Evolutionary conservation across 2,113 vertebrate species (phyloP), one percentile per base, ranked within the genome.

Genomic region (Agapornis roseicollis): DNA sequence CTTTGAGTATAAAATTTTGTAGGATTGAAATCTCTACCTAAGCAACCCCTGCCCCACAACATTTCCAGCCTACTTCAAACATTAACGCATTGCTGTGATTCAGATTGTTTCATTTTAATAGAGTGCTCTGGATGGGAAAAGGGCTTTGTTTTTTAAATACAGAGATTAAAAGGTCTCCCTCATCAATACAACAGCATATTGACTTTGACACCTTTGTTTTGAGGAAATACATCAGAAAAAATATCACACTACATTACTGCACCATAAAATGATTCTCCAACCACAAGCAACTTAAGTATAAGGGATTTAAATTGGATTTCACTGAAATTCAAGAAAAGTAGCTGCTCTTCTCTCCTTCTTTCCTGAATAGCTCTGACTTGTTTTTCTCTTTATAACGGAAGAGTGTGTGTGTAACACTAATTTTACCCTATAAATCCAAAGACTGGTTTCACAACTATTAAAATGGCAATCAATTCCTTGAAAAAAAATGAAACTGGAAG

Each of bases 161-260:
- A 3, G 15, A 49, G 25, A 53, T 11, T 6, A 9, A 60, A 70
- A 44, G 24, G 19, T 55, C 69, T 85, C 56, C 50, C 8, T 27
- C 35, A 15, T 27, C 66, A 28, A 23, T 19, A 58, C 0, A 4
- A 47, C 49, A 35, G 14, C 19, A 7, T 11, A 28, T 11, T 2
- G 4, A 50, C 76, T n/a, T 28, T 4, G 29, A 25, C 24, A 52
- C 53, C 52, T 50, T 68, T 46, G 64, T 44, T 78, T 18, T 24
- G 68, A 88, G 60, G 37, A 77, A 77, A 65, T 9, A 33, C 41
- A 22, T 3, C 42, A 80, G 37, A 76, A 65, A 11, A 12, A 35
- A 9, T 6, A 49, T 4, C 35, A 31, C 7, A 3, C 3, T 0
- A 12, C 2, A 19, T 31, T 22, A 37, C 25, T 9, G 33, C 33